These are phyloP conservation scores for Chrysopilus asiliformis DNA, from an alignment of 2,888 invertebrate species.

Conservation along the genomic window DNA sequence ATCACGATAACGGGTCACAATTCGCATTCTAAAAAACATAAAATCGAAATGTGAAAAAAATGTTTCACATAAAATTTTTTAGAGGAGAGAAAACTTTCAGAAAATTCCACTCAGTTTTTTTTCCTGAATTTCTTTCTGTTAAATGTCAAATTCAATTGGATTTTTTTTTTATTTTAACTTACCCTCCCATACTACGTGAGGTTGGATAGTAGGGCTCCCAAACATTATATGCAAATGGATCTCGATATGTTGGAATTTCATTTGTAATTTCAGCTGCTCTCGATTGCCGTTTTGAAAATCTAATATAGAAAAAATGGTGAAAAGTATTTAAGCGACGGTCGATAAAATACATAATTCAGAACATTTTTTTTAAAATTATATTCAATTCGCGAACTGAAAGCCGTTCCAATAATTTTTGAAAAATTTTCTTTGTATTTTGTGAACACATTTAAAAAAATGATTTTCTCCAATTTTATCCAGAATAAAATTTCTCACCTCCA, in stretches of 20 bases:
- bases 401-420: too few species aligned
- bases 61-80: background rate
- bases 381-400: too few species aligned
- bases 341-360: background rate
- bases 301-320: constrained; percentile 10
- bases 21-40: constrained; percentile 28
- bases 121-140: too few species aligned
- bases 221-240: constrained; percentile 68
- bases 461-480: too few species aligned
- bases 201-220: constrained; percentile 56
- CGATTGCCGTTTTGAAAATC: constrained; percentile 74
- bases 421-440: too few species aligned
- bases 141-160: too few species aligned
- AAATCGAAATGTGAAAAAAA: too few species aligned
- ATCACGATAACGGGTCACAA: constrained; percentile 32
- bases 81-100: background rate
- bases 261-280: constrained; percentile 77
- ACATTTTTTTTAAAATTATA: too few species aligned
- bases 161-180: constrained; percentile 28
- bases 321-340: background rate
- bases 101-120: background rate
- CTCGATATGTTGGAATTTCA: constrained; percentile 69
- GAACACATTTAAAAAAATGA: too few species aligned
- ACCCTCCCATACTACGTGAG: constrained; percentile 44
- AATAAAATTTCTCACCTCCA: constrained; percentile 47